Evolutionary conservation across 2,113 vertebrate genomes (phyloP), one percentile per base, ranked within the genome.

Genomic region (Alaudala cheleensis): DNA sequence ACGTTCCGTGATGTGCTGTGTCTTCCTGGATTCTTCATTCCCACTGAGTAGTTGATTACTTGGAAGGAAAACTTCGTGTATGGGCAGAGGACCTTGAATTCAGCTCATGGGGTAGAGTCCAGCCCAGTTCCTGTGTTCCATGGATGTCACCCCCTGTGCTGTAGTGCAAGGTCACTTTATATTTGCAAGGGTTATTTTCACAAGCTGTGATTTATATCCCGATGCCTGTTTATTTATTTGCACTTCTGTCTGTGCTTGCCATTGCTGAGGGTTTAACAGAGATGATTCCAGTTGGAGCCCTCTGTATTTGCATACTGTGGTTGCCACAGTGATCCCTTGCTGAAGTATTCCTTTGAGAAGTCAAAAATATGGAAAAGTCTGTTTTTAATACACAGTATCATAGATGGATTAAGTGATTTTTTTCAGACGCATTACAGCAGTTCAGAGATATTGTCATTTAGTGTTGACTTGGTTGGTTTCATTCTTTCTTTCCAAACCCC

Each of bases 291-390:
- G 5, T 1, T 72, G 89, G 86, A 72, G 50, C 60, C 66, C 67
- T 94, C 95, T 93, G 88, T 97, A 60, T 95, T 96, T 95, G 74
- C 54, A 67, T 84, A 61, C 70, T 93, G 71, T 95, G 74, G 45
- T 71, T 94, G 89, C 93, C 49, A 31, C 79, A 56, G 70, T 62
- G 28, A 74, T 88, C 7, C 22, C 85, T 93, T 25, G 26, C 83
- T 5, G 40, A 97, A 92, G 74, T 89, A 67, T 81, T 95, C 88
- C 81, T 80, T 49, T 73, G 40, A 88, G 58, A 83, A 92, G 58
- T 58, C 31, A 71, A 86, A 96, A 89, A 74, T 81, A 42, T 19
- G 58, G 90, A 90, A 88, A 91, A 60, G 28, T 24, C 10, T 77
- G 88, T 13, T 96, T 95, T 95, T 95, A 94, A 85, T 69, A 50